phyloP scores from a whole-genome alignment of 2,113 vertebrate genomes.

The Catagonus wagneri region DNA sequence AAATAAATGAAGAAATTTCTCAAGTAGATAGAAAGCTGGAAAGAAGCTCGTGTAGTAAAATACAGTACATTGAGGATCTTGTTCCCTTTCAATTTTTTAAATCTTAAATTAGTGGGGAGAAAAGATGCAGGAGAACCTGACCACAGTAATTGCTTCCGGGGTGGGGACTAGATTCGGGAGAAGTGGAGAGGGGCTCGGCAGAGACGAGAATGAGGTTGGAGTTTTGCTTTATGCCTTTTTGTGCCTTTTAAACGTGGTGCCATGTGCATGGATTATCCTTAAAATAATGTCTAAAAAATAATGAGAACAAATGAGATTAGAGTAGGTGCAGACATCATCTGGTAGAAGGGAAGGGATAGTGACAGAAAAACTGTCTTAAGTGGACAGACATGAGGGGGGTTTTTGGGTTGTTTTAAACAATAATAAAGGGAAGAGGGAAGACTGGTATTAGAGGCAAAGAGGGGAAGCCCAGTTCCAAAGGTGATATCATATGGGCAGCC shows the following conservation, averaged over 20 bases:
- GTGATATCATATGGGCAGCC: slow-evolving; percentile 60
- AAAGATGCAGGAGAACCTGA: background rate
- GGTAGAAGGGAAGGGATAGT: background rate
- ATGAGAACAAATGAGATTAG: slow-evolving; percentile 30
- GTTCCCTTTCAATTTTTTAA: background rate
- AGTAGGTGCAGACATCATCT: slow-evolving; percentile 28
- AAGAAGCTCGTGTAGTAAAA: slow-evolving; percentile 33
- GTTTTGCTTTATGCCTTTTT: background rate
- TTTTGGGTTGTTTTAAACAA: slow-evolving; percentile 14
- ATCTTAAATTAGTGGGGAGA: background rate
- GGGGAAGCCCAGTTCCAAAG: background rate
- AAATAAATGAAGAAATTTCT: slow-evolving; percentile 49
- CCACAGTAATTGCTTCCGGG: background rate
- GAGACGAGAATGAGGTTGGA: background rate
- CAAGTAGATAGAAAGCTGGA: background rate
- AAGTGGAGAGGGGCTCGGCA: background rate
- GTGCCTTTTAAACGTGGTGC: background rate
- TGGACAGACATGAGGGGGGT: background rate
- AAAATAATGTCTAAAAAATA: slow-evolving; percentile 12
- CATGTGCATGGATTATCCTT: background rate
- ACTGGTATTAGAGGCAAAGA: background rate
- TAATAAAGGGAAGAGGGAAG: background rate
- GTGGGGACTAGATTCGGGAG: background rate
- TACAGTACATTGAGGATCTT: background rate
- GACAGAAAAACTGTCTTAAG: background rate